phyloP scores from a whole-genome alignment of 2,797 vertebrate genomes.

The Hyperoplus immaculatus region DNA sequence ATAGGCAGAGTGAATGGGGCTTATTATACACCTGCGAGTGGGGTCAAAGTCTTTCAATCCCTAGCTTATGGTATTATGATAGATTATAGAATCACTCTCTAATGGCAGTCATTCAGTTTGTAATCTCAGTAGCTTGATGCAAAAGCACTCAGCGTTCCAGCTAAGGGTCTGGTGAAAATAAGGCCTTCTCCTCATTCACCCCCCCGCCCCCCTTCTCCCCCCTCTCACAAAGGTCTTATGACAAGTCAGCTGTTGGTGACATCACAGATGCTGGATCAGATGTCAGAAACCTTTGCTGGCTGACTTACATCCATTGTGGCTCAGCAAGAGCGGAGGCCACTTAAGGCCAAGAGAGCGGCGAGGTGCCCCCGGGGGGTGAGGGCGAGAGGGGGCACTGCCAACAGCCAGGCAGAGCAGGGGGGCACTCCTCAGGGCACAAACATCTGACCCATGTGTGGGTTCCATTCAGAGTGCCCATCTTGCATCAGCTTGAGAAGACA shows the following conservation, averaged over 20 bases:
- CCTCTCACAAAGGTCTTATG: constrained; percentile 85
- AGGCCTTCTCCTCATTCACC: constrained; percentile 68
- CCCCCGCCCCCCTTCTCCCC: constrained; percentile 62
- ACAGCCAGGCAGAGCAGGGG: constrained; percentile 47
- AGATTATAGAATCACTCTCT: constrained; percentile 97
- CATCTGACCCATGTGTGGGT: constrained; percentile 84
- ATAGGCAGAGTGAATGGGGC: constrained; percentile 89
- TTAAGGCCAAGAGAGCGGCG: constrained; percentile 68
- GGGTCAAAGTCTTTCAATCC: constrained; percentile 96
- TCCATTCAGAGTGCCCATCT: constrained; percentile 58
- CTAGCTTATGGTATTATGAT: constrained; percentile 94
- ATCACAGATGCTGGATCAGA: constrained; percentile 88
- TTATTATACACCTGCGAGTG: constrained; percentile 93
- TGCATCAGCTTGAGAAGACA: constrained; percentile 85
- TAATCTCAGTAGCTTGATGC: constrained; percentile 84
- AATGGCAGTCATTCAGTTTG: constrained; percentile 92
- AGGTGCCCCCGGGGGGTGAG: constrained; percentile 44
- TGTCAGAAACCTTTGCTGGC: constrained; percentile 87
- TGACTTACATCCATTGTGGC: constrained; percentile 88
- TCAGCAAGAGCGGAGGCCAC: constrained; percentile 68
- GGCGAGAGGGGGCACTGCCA: constrained; percentile 35
- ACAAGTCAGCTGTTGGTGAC: constrained; percentile 95
- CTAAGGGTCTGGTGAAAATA: constrained; percentile 75
- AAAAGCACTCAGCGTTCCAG: constrained; percentile 71
- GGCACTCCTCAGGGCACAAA: constrained; percentile 80